Conservation (phyloP, 1,140 invertebrate species). For the Aphidius ervi region DNA sequence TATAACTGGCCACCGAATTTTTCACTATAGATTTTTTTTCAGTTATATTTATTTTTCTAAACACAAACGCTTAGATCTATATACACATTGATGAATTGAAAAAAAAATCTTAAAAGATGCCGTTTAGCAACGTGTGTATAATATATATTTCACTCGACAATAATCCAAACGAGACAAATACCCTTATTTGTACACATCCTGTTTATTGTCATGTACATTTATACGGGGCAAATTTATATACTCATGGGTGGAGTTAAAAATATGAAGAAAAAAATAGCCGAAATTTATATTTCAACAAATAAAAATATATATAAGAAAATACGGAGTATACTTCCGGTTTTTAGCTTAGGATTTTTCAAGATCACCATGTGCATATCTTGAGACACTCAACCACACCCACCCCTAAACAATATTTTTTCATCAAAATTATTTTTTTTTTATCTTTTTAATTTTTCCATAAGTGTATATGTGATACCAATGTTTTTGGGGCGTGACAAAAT, state of each 20-base stretch:
- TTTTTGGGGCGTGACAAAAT: too few species aligned
- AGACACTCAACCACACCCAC: too few species aligned
- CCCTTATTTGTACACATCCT: slow-evolving; percentile 56
- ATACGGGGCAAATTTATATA: neutral
- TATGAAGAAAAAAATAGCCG: slow-evolving; percentile 2
- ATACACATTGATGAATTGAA: neutral
- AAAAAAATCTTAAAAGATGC: slow-evolving; percentile 9
- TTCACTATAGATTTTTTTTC: slow-evolving; percentile 3
- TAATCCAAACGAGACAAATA: slow-evolving; percentile 47
- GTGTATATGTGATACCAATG: too few species aligned
- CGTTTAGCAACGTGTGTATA: slow-evolving; percentile 41
- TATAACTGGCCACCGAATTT: slow-evolving; percentile 25
- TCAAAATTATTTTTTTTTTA: too few species aligned
- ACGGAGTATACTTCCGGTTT: slow-evolving; percentile 18
- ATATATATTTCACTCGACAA: slow-evolving; percentile 44
- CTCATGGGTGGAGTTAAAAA: slow-evolving; percentile 6
- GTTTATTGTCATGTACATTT: slow-evolving; percentile 44
- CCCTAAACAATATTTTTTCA: too few species aligned
- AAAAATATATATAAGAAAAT: neutral
- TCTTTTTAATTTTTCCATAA: too few species aligned
- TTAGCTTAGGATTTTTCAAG: slow-evolving; percentile 7
- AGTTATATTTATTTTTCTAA: neutral
- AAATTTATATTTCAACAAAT: too few species aligned
- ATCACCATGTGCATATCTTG: too few species aligned
- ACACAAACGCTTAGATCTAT: neutral